These are phyloP conservation scores for Palythoa heliodiscus DNA, from an alignment of 92 coral and sea anemone genomes.

Conservation along the genomic window DNA sequence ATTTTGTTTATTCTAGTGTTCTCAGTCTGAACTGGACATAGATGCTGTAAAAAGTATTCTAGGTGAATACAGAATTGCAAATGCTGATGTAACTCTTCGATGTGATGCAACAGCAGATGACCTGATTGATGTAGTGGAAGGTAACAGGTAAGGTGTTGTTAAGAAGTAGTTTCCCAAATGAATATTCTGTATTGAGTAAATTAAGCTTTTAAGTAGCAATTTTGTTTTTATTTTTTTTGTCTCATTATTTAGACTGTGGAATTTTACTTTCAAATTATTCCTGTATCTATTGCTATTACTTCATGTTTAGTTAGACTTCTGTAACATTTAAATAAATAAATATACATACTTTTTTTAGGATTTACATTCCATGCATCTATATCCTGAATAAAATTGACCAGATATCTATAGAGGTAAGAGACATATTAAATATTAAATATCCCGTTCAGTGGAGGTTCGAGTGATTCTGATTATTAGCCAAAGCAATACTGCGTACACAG, in stretches of 20 bases:
- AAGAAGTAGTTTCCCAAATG: too few species aligned
- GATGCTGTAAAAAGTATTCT: slow-evolving; percentile 89
- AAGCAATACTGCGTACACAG: too few species aligned
- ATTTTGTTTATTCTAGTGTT: slow-evolving; percentile 60
- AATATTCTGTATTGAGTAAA: too few species aligned
- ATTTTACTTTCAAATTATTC: too few species aligned
- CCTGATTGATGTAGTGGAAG: slow-evolving; percentile 95
- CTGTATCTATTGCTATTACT: too few species aligned
- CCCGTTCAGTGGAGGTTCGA: too few species aligned
- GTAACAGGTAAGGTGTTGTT: slow-evolving; percentile 75
- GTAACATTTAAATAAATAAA: background rate
- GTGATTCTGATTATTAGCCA: too few species aligned
- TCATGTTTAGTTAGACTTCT: background rate
- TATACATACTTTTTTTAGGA: slow-evolving; percentile 54
- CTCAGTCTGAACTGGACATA: slow-evolving; percentile 89
- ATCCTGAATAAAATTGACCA: slow-evolving; percentile 97
- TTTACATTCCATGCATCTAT: slow-evolving; percentile 92
- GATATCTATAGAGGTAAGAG: slow-evolving; percentile 90
- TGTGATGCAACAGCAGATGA: slow-evolving; percentile 96
- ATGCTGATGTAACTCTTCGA: slow-evolving; percentile 97
- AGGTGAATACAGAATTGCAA: slow-evolving; percentile 91
- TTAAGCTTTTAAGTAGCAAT: too few species aligned
- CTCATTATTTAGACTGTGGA: too few species aligned
- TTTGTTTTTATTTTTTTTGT: too few species aligned
- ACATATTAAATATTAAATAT: too few species aligned